Evolutionary conservation across 2,888 invertebrate species (phyloP), one percentile per base, ranked within the genome.

Genomic region (Amblyjoppa proteus): DNA sequence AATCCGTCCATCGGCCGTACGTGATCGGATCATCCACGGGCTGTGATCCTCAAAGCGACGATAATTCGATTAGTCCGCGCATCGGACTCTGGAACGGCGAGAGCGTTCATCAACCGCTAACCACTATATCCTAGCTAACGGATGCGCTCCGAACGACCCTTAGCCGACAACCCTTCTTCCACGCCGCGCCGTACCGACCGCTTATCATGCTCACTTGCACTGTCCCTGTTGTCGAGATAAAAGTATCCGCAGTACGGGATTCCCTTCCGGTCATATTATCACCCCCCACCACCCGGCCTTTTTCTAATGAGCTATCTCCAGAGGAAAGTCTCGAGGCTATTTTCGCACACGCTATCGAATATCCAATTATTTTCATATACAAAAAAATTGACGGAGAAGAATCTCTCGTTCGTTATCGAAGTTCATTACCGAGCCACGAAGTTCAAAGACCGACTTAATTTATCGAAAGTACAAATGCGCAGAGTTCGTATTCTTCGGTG

Each of bases 1-100:
- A 91, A 93, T 91, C 91, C 91, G 92, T 93, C 91, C 92, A 91
- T 92, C 93, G 91, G 92, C 89, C 91, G 83, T 86, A 92, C 91
- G 91, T 93, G 93, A 94, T 94, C 91, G 90, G 91, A 93, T 94
- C 94, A 93, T 92, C 92, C 92, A 93, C 93, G 93, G 93, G 89
- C 90, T 90, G 92, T 92, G 93, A 93, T 93, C 92, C 91, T 93
- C 94, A 94, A 94, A 94, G 94, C 93, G 91, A 93, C 93, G 93
- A 93, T 94, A 94, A 94, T 93, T 94, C 93, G 92, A 94, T 94
- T 94, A 94, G 89, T 49, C 90, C 87, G 88, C 89, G 89, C 88
- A 34, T 49, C 68, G 86, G 86, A 83, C 77, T 86, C 69, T 74
- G 77, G 77, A 31, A 76, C 73, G 79, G 68, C 53, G 73, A 91